These are phyloP conservation scores for Puma concolor DNA, from an alignment of 2,113 vertebrate genomes.

Conservation along the genomic window DNA sequence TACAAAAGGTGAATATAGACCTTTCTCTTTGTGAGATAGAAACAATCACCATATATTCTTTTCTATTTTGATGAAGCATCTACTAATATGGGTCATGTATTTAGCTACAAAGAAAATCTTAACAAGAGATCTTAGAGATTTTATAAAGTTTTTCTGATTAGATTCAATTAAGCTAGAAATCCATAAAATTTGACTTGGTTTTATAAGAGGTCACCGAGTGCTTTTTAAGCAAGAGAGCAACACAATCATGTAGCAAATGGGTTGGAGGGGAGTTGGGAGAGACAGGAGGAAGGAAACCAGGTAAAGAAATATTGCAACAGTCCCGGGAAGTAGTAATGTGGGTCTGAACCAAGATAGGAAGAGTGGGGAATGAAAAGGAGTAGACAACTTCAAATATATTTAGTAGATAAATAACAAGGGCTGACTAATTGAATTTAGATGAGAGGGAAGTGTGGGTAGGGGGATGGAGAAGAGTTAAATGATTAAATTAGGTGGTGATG, in stretches of 20 bases:
- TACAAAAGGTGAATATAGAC: background rate
- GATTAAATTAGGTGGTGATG: background rate
- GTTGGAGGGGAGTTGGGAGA: background rate
- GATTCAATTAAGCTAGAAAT: background rate
- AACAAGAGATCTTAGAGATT: constrained; percentile 17
- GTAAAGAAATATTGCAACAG: background rate
- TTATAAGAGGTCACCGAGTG: background rate
- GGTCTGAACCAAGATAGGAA: background rate
- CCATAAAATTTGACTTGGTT: background rate
- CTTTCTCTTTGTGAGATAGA: constrained; percentile 12
- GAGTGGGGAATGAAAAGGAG: background rate
- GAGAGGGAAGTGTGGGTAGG: background rate
- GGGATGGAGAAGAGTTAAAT: background rate
- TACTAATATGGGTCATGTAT: background rate
- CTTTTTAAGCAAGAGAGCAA: background rate
- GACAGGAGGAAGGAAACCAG: background rate
- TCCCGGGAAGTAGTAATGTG: background rate
- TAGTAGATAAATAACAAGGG: background rate
- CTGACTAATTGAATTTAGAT: background rate
- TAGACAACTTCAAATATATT: background rate
- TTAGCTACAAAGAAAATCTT: constrained; percentile 15
- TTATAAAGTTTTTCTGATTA: background rate
- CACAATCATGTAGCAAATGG: background rate
- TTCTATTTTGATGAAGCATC: background rate
- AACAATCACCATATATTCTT: background rate